Conservation (phyloP, 2,888 invertebrate species). For the Clunio marinus region DNA sequence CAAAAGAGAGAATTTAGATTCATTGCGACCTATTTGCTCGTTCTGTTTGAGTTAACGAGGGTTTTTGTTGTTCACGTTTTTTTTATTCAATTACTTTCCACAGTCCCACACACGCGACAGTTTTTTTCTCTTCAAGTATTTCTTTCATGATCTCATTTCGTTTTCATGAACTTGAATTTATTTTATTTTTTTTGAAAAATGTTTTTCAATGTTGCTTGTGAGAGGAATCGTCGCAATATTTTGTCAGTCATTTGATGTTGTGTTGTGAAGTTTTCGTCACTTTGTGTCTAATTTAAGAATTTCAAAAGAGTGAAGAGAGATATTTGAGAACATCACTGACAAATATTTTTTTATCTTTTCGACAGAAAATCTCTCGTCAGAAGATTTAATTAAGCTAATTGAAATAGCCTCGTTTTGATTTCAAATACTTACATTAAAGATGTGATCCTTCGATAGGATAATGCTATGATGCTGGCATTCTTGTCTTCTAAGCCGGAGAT, state of each 20-base stretch:
- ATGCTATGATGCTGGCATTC: background rate
- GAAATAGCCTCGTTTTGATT: background rate
- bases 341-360: background rate
- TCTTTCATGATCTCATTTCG: conserved; percentile 2
- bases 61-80: background rate
- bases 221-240: no score
- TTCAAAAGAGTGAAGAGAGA: no score
- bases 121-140: background rate
- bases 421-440: background rate
- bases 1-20: background rate
- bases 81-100: background rate
- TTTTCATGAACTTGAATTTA: conserved; percentile 3
- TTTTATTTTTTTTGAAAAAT: background rate
- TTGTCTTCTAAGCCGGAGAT: background rate
- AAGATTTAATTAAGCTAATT: conserved; percentile 7
- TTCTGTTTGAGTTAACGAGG: background rate
- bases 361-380: background rate
- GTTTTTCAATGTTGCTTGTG: no score
- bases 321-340: background rate
- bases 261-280: no score
- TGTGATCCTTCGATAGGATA: background rate
- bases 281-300: no score
- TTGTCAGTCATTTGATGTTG: no score
- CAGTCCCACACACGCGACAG: conserved; percentile 1
- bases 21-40: background rate